phyloP scores from a whole-genome alignment of 2,888 invertebrate genomes.

The Orthosia gothica region DNA sequence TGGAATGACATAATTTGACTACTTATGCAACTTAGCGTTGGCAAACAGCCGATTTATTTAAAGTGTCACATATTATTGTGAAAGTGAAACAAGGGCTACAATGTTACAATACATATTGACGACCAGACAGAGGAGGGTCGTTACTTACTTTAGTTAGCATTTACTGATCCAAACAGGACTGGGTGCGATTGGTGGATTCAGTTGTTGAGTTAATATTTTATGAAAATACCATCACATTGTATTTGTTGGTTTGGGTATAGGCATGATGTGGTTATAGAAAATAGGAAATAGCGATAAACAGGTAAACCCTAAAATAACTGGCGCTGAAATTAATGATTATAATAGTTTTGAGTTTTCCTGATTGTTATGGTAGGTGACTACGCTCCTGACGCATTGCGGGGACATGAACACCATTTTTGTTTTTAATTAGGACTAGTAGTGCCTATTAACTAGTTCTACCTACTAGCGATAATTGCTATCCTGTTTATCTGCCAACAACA shows the following conservation, averaged over 20 bases:
- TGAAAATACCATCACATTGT: not conserved
- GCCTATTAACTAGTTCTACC: too few relatives aligned
- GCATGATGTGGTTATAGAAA: not conserved
- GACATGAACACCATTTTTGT: too few relatives aligned
- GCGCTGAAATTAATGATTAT: not conserved
- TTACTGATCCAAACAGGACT: not conserved
- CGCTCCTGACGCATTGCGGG: too few relatives aligned
- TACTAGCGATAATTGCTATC: too few relatives aligned
- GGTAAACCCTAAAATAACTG: not conserved
- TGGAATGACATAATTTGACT: conserved; percentile 17
- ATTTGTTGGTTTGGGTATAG: not conserved
- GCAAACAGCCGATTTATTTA: conserved; percentile 3
- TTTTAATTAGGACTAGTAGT: too few relatives aligned
- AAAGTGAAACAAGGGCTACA: not conserved
- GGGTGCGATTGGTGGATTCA: not conserved
- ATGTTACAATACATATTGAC: not conserved
- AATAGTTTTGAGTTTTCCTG: not conserved
- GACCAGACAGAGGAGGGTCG: not conserved
- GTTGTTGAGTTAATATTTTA: not conserved
- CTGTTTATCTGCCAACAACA: too few relatives aligned
- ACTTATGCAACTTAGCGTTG: conserved; percentile 8
- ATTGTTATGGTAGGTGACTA: not conserved
- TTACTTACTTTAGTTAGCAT: not conserved
- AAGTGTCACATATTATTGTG: not conserved
- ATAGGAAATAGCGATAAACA: not conserved